Evolutionary conservation across 2,797 vertebrate species (phyloP), one percentile per base, ranked within the genome.

Genomic region (Spheniscus humboldti): DNA sequence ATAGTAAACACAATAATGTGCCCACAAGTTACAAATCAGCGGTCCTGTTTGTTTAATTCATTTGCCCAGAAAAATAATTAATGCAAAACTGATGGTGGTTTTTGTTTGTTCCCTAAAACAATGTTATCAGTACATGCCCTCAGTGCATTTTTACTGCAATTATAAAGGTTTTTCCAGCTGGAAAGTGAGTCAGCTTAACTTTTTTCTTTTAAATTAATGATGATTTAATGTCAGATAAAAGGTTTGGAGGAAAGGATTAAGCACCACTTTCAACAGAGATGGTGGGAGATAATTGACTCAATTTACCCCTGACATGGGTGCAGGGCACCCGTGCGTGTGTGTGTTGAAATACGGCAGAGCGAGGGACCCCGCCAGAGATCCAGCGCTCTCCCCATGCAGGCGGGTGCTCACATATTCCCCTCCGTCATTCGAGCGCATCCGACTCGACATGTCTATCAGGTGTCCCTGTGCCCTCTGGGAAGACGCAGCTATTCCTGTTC

Each of bases 201-300:
- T 96, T 79, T 77, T 96, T 90, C 86, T 85, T 93, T 92, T 91
- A 90, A 95, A 94, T 81, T 93, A 95, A 96, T 93, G 93, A 94
- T 82, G 79, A 76, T 90, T 97, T 96, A 94, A 94, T 90, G 82
- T 81, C 85, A 96, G 92, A 92, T 91, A 95, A 97, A 95, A 94
- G 62, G 64, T 90, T 96, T 81, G 91, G 84, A 86, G 89, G 87
- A 79, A 96, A 92, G 94, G 89, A 94, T 95, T 96, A 96, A 94
- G 78, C 59, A 94, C 79, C 66, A 92, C 89, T 97, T 97, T 93
- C 94, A 96, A 83, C 68, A 63, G 88, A 96, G 91, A 86, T 86
- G 81, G 78, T 92, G 85, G 71, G 66, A 96, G 79, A 94, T 93
- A 94, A 95, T 84, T 77, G 85, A 92, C 62, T 88, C 76, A 59